Evolutionary conservation across 1,140 invertebrate genomes (phyloP), one percentile per base, ranked within the genome.

Genomic region (Arion vulgaris): DNA sequence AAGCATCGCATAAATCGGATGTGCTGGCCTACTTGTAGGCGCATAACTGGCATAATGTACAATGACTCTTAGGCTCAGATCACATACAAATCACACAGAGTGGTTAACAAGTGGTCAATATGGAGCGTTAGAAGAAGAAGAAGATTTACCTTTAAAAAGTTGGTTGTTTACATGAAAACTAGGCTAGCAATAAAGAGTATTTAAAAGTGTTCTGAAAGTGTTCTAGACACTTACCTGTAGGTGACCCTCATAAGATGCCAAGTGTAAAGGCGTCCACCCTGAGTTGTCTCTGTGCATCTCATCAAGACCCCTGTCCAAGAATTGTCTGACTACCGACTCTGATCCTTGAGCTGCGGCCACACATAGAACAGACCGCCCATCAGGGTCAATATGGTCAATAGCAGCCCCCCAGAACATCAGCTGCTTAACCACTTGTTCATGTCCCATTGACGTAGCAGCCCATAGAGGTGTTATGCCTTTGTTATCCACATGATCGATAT

Each of bases 211-310:
- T n/a, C n/a, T n/a, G n/a, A n/a, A n/a, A n/a, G n/a, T n/a, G n/a
- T n/a, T n/a, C n/a, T n/a, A n/a, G n/a, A n/a, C 4, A 41, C 96
- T 96, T 36, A 98, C 97, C 87, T 97, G 96, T 80, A 94, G 93
- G 91, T 98, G 97, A 91, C 96, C 97, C 93, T 98, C 97, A 88
- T 98, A 98, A 34, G 97, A 96, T 15, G 97, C 95, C 88, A 94
- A 98, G 91, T 98, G 97, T 45, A 99, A 90, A 2, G 97, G 97
- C 7, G 97, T 98, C 97, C 97, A 98, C 0, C 97, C 97, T 0
- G 96, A 96, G 93, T 93, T 94, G 85, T 94, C 92, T 32, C 90
- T 79, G 81, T 93, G 92, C 90, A 92, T 91, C 84, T 92, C 92
- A 84, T 93, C 98, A 53, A 98, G 92, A 0, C 97, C 95, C 87